Base-by-base conservation (phyloP, 2,888 invertebrate species). In the Darwinula stevensoni region DNA sequence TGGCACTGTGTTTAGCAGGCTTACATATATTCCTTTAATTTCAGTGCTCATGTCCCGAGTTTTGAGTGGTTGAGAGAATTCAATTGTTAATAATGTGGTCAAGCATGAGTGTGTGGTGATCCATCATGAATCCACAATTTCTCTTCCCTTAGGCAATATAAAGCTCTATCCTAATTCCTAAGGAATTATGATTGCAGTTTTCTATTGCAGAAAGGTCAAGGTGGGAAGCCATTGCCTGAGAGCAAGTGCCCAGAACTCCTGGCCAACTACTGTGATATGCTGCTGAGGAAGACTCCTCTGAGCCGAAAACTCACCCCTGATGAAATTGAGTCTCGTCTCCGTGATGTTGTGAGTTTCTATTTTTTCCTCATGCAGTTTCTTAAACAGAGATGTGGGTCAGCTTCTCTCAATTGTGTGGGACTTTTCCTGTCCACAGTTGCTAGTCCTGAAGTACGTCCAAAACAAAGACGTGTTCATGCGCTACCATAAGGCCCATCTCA, bases 381-480 rank as follows among this genome's bases (percentile, higher is more conserved):
- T 30, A 14, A 11, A 14, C 5, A 27, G 16, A 27, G 37, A 9
- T 18, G 22, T n/a, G n/a, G 6, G 6, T 28, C 27, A 14, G 3
- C 14, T 6, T 17, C n/a, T 26, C 18, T 15, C 5, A 14, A 6
- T 29, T 16, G 4, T 4, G 9, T 35, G 3, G 4, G 16, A 18
- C n/a, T 18, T 18, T n/a, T 9, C 22, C 6, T 18, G n/a, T 34
- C 30, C 34, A 4, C 27, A 43, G 58, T 56, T 97, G 39, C 58
- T 97, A 49, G 88, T 99, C 39, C 61, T 97, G 39, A 99, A 99
- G 53, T 99, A 99, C 55, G 86, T 99, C 41, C 80, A 82, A 51
- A 97, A 94, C 55, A 97, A 97, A 53, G 97, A 99, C 59, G 91
- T 99, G 16, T 97, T 99, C 52, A 99, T 97, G 94, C 63, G 91